Base-by-base conservation (phyloP, 2,113 vertebrate genomes). In the Aix galericulata region DNA sequence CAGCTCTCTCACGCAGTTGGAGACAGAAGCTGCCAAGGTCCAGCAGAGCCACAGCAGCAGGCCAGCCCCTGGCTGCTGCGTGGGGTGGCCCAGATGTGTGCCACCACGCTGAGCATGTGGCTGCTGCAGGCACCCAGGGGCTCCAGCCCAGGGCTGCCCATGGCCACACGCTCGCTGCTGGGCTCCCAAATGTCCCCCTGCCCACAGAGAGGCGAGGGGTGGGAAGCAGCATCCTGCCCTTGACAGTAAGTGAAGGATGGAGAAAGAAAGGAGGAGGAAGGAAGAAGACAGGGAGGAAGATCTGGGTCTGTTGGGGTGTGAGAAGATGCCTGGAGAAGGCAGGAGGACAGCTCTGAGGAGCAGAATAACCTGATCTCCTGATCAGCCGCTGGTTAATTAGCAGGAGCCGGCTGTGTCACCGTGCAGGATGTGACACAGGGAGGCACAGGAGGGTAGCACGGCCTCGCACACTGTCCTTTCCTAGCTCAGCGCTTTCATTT, bases 121-220 rank as follows among this genome's bases (percentile, higher is more conserved):
- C 71, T 36, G 10, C 74, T 40, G 53, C 82, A 53, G 63, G 26
- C 31, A n/a, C 50, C 50, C 1, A 26, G 52, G 26, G 52, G 26
- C 22, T 63, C 36, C 71, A 55, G 14, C 4, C 53, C 6, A 34
- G 5, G 40, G 42, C 64, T 73, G 66, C 59, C 31, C 6, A 1
- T 3, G 2, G 23, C 8, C 31, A 83, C 31, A 26, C 0, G 2
- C 13, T 77, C 32, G 17, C 29, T 67, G 73, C n/a, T 0, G 0
- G 14, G 3, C 1, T 77, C 40, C 25, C 50, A 81, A 73, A 82
- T 3, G 5, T 52, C 63, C 11, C n/a, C 84, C 50, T 82, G 69
- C 42, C 78, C 64, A 42, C 11, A 46, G 69, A 71, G 22, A 29
- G 34, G 21, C 38, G 64, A 63, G 36, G 11, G 12, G 21, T 25